Percentiles rank a stretch among this genome's conserved stretches.
These are phyloP conservation scores for Archocentrus centrarchus DNA, from an alignment of 2,113 vertebrate genomes.

Conservation along the genomic window DNA sequence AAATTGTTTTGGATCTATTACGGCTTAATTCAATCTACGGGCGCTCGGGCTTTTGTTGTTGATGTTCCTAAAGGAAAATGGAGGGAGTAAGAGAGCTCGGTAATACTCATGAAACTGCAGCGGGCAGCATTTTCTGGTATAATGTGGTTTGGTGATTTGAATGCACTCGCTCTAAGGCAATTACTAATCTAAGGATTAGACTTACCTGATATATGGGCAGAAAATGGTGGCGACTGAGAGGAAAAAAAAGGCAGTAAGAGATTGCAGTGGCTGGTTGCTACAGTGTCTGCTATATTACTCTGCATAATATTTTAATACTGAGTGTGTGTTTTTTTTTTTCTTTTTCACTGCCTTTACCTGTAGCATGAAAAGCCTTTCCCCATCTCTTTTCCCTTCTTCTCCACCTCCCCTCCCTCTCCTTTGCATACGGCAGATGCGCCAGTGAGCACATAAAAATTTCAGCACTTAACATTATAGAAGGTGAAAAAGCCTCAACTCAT, in stretches of 20 bases:
- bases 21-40: slow-evolving; percentile 67
- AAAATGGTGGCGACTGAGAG: slow-evolving; percentile 36
- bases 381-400: not conserved
- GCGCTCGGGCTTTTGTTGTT: slow-evolving; percentile 65
- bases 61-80: slow-evolving; percentile 57
- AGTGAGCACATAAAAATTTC: slow-evolving; percentile 21
- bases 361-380: not conserved
- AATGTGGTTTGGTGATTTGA: slow-evolving; percentile 78
- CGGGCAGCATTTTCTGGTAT: slow-evolving; percentile 73
- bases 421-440: not conserved
- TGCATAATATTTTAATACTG: slow-evolving; percentile 46
- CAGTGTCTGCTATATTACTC: slow-evolving; percentile 28
- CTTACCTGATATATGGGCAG: slow-evolving; percentile 66
- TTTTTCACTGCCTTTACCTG: not conserved
- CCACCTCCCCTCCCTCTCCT: not conserved
- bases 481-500: slow-evolving; percentile 2
- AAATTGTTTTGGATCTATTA: slow-evolving; percentile 72
- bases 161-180: slow-evolving; percentile 76
- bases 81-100: slow-evolving; percentile 50
- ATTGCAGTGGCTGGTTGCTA: slow-evolving; percentile 22
- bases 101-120: slow-evolving; percentile 73
- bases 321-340: not conserved
- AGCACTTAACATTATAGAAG: slow-evolving; percentile 49
- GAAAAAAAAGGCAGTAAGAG: slow-evolving; percentile 1
- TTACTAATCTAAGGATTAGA: slow-evolving; percentile 77